Percentiles rank a stretch among this genome's conserved stretches.
Evolutionary conservation across 2,888 invertebrate genomes (phyloP).

Genomic region (Atrina japonica): DNA sequence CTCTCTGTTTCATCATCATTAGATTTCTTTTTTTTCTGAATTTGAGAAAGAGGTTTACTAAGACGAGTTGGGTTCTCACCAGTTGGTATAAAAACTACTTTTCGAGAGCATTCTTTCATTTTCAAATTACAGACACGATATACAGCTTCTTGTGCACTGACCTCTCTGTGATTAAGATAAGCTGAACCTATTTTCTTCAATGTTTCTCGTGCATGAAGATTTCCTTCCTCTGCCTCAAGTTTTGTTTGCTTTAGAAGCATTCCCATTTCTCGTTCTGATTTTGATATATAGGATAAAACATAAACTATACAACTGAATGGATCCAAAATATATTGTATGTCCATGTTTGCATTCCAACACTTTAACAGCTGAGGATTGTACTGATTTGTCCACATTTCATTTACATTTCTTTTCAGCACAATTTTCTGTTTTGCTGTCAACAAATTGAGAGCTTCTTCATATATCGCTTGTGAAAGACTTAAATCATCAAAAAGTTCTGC

Average conservation of each 20-base stretch:
- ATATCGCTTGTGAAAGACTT: too few relatives aligned
- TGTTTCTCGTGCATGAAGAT: slow-evolving; percentile 24
- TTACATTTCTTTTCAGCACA: slow-evolving; percentile 5
- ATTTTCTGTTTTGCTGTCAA: neutral
- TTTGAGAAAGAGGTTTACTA: slow-evolving; percentile 12
- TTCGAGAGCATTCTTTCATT: slow-evolving; percentile 25
- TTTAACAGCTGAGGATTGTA: slow-evolving; percentile 18
- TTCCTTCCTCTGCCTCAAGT: slow-evolving; percentile 24
- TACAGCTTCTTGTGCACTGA: slow-evolving; percentile 24
- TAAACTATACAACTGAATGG: slow-evolving; percentile 31
- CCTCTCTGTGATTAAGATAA: slow-evolving; percentile 39
- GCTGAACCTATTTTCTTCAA: slow-evolving; percentile 32
- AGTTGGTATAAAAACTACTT: slow-evolving; percentile 34
- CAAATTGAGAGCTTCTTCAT: too few relatives aligned
- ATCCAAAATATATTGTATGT: slow-evolving; percentile 35
- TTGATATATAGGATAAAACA: slow-evolving; percentile 23
- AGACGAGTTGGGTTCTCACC: slow-evolving; percentile 33
- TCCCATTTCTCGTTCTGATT: slow-evolving; percentile 12
- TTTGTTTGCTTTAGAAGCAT: slow-evolving; percentile 9
- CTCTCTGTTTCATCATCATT: neutral
- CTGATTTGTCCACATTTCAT: slow-evolving; percentile 28
- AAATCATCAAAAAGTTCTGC: too few relatives aligned
- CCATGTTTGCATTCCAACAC: slow-evolving; percentile 16
- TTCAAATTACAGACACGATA: slow-evolving; percentile 16
- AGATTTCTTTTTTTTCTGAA: neutral